Base-by-base conservation (phyloP, 1,140 invertebrate species). In the Diorhabda elongata region DNA sequence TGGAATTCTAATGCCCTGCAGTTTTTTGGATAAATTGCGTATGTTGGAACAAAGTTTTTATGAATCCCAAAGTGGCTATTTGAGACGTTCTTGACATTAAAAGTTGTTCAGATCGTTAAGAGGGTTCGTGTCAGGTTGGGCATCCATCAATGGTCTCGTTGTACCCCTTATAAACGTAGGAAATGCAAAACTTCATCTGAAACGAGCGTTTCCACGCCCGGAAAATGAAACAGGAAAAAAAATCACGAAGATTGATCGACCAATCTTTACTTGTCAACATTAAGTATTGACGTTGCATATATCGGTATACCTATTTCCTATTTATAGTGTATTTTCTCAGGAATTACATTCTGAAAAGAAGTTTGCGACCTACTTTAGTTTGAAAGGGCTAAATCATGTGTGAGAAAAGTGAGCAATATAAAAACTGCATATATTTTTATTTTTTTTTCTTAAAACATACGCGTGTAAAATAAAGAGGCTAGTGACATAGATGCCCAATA, bases 231-330 rank as follows among this genome's bases (percentile, higher is more conserved):
- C n/a, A 52, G 6, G 42, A 44, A 44, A 62, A 62, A 62, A 62
- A 62, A 44, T 44, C 43, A 44, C 8, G 61, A 44, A 62, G 61
- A 62, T 62, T 42, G 61, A 62, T 62, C 44, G 61, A 43, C 42
- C 61, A 62, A 62, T 62, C 61, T 62, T 44, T 62, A 62, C 61
- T 42, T 62, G 61, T 62, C 61, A 62, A 44, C 42, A 44, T 11
- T 44, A 62, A 11, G 61, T 43, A 44, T 44, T 62, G 61, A 4
- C n/a, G n/a, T 52, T n/a, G 47, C 6, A 52, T 52, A 52, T 52
- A 8, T n/a, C 47, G 47, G 47, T 52, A 52, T 52, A 52, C 47
- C 47, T 52, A 8, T 52, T 52, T 52, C 6, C 6, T 52, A 52
- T 52, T 52, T 52, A 52, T 52, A 6, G 47, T 8, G 47, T n/a